phyloP scores from a whole-genome alignment of 1,140 invertebrate genomes.

The Bombus balteatus region DNA sequence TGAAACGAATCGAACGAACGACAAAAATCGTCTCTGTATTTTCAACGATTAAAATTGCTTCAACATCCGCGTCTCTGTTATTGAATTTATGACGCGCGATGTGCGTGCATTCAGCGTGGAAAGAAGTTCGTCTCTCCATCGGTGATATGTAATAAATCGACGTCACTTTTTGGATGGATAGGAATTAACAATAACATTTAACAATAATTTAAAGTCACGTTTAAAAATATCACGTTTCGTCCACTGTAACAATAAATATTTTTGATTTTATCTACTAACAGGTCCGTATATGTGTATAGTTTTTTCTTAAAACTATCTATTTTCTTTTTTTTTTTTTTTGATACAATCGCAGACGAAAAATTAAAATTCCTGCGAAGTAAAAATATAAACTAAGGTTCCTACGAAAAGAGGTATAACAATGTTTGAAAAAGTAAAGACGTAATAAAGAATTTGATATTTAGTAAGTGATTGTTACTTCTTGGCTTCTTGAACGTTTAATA shows the following conservation, averaged over 20 bases:
- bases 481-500: background rate
- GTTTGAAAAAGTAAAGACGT: background rate
- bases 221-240: background rate
- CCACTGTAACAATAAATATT: background rate
- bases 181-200: background rate
- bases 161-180: background rate
- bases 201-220: background rate
- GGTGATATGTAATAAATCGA: background rate
- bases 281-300: background rate
- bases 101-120: background rate
- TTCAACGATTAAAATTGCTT: constrained; percentile 31
- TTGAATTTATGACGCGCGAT: background rate
- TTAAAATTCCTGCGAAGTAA: background rate
- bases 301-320: background rate
- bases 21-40: constrained; percentile 13
- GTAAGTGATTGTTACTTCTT: background rate
- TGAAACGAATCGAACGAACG: constrained; percentile 10
- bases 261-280: background rate
- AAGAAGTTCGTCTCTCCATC: background rate
- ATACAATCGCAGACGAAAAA: background rate
- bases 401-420: too few species aligned
- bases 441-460: background rate
- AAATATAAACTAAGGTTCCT: background rate
- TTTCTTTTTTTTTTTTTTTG: too few species aligned
- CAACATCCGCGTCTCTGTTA: background rate